phyloP scores from a whole-genome alignment of 2,113 vertebrate species.

The Amphiprion percula region DNA sequence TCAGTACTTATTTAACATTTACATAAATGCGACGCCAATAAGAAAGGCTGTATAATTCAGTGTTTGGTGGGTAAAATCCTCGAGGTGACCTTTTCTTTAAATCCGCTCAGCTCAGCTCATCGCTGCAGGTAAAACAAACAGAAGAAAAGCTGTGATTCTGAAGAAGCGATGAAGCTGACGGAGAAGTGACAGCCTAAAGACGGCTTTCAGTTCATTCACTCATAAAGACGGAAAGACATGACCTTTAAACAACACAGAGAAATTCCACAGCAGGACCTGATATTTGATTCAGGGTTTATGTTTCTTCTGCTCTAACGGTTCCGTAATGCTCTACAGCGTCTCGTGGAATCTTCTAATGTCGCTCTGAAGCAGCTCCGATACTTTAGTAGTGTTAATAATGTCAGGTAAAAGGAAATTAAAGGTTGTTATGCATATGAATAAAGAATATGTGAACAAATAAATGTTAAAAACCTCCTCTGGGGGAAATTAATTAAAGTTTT shows the following conservation, averaged over 20 bases:
- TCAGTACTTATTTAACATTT: not conserved
- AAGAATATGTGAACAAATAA: not conserved
- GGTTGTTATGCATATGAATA: not conserved
- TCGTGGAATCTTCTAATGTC: not conserved
- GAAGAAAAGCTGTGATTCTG: not conserved
- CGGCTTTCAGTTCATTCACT: conserved; percentile 13
- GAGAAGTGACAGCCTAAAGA: conserved; percentile 1
- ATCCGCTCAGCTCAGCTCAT: no score
- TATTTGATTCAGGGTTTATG: conserved; percentile 2
- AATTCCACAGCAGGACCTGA: not conserved
- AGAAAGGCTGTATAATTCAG: no score
- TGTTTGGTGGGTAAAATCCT: no score
- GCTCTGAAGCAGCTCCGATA: not conserved
- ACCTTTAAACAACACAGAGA: not conserved
- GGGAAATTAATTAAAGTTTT: no score
- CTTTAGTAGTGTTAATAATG: no score
- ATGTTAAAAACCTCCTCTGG: no score
- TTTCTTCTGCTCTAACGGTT: not conserved
- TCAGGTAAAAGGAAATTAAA: no score
- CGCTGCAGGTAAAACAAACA: no score
- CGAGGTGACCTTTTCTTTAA: no score
- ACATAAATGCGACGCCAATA: no score
- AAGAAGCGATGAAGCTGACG: not conserved
- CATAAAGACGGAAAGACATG: not conserved
- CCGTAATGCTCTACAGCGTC: not conserved